These are phyloP conservation scores for Megalopta genalis DNA, from an alignment of 1,140 invertebrate species.

Conservation along the genomic window DNA sequence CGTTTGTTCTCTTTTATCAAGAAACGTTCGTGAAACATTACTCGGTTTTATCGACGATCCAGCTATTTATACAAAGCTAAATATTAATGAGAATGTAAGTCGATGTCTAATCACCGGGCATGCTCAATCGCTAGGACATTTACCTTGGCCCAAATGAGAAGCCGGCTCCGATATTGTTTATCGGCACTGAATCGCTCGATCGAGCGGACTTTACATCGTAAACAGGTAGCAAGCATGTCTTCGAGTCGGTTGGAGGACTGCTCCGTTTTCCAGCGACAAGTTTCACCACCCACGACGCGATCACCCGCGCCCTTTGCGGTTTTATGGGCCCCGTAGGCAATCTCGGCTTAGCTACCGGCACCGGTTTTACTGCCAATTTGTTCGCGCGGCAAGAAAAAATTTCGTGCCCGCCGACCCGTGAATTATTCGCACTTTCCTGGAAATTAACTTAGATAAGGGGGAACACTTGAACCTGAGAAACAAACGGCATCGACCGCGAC, in stretches of 20 bases:
- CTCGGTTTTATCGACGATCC: too few species aligned
- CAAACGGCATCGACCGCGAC: not conserved
- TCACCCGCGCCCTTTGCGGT: conserved; percentile 5
- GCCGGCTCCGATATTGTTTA: too few species aligned
- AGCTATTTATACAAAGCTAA: too few species aligned
- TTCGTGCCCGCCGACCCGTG: conserved; percentile 6
- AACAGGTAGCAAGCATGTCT: too few species aligned
- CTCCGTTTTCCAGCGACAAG: not conserved
- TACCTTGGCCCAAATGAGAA: too few species aligned
- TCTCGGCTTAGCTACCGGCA: not conserved
- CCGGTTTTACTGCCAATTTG: conserved; percentile 1
- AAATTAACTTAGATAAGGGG: conserved; percentile 16
- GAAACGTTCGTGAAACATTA: too few species aligned
- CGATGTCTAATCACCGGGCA: too few species aligned
- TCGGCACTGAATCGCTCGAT: too few species aligned
- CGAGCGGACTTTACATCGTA: too few species aligned
- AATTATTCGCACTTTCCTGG: not conserved
- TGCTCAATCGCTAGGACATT: too few species aligned
- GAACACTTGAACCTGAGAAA: conserved; percentile 4
- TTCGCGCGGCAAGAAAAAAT: not conserved
- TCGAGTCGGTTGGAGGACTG: not conserved
- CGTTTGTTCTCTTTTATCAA: too few species aligned
- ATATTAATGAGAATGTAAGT: too few species aligned
- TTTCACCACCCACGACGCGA: not conserved
- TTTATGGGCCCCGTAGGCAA: not conserved